A percentile compares a stretch with the other conserved stretches of the same genome.
Conservation (phyloP, 2,797 vertebrate genomes). For the Coranthus polyacanthus region DNA sequence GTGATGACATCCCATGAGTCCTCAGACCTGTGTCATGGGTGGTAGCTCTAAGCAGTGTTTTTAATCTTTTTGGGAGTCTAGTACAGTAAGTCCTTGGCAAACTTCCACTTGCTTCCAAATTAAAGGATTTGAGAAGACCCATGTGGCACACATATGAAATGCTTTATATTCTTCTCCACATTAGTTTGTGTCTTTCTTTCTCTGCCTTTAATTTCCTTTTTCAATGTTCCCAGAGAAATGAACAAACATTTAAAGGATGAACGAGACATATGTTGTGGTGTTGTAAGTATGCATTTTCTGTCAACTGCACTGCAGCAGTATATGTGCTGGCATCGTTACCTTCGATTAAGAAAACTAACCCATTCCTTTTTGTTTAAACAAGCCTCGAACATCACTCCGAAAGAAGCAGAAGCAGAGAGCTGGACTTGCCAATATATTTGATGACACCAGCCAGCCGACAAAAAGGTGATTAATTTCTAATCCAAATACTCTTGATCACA, state of each 20-base stretch:
- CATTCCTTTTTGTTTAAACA: slow-evolving; percentile 43
- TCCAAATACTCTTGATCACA: slow-evolving; percentile 13
- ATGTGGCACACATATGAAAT: neutral
- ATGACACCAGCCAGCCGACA: slow-evolving; percentile 72
- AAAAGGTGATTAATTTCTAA: slow-evolving; percentile 82
- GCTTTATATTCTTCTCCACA: neutral
- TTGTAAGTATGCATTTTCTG: slow-evolving; percentile 78
- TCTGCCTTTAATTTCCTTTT: slow-evolving; percentile 21
- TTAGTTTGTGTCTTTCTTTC: neutral
- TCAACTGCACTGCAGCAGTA: neutral
- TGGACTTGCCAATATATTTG: slow-evolving; percentile 66
- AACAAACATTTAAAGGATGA: slow-evolving; percentile 95
- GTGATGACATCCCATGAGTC: neutral
- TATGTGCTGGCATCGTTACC: neutral
- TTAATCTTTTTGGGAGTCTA: slow-evolving; percentile 26
- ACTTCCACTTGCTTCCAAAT: slow-evolving; percentile 10
- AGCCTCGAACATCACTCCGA: slow-evolving; percentile 80
- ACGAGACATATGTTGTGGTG: slow-evolving; percentile 86
- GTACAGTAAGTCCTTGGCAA: slow-evolving; percentile 9
- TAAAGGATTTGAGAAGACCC: neutral
- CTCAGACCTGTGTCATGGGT: neutral
- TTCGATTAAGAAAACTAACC: slow-evolving; percentile 15
- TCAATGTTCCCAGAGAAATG: slow-evolving; percentile 87
- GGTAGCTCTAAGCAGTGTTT: neutral
- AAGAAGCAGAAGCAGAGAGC: slow-evolving; percentile 87